Conservation (phyloP, 2,797 vertebrate species). For the Liasis olivaceus region DNA sequence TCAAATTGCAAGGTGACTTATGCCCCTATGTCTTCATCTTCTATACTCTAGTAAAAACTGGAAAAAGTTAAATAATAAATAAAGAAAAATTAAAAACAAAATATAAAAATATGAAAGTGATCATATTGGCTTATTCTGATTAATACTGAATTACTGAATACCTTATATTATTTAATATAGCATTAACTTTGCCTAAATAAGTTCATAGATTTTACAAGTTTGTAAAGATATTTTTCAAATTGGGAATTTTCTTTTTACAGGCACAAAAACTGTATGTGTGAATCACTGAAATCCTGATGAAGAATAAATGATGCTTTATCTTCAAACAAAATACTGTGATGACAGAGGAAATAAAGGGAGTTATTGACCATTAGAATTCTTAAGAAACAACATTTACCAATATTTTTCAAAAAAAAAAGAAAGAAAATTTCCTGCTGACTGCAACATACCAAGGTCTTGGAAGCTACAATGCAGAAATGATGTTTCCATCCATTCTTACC, state of each 20-base stretch:
- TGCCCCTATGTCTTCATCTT: not conserved
- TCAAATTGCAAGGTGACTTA: not conserved
- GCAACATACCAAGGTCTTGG: slow-evolving; percentile 21
- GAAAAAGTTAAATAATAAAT: not conserved
- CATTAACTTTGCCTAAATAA: not conserved
- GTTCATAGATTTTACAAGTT: not conserved
- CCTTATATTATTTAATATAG: not conserved
- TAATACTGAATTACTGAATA: not conserved
- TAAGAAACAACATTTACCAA: not conserved
- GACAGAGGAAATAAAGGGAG: not conserved
- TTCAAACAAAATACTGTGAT: not conserved
- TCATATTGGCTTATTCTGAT: not conserved
- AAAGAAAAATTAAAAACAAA: not conserved
- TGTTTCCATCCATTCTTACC: slow-evolving; percentile 69
- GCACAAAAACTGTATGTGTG: too few species aligned
- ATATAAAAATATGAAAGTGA: not conserved
- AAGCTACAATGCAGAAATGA: not conserved
- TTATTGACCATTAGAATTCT: not conserved
- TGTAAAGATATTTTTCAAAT: not conserved
- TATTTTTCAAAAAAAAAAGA: not conserved
- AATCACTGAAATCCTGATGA: too few species aligned
- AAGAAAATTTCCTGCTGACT: not conserved
- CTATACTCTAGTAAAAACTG: not conserved
- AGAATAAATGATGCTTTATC: not conserved
- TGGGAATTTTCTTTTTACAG: not conserved